phyloP scores from a whole-genome alignment of 1,140 invertebrate species.

The Drusus annulatus region DNA sequence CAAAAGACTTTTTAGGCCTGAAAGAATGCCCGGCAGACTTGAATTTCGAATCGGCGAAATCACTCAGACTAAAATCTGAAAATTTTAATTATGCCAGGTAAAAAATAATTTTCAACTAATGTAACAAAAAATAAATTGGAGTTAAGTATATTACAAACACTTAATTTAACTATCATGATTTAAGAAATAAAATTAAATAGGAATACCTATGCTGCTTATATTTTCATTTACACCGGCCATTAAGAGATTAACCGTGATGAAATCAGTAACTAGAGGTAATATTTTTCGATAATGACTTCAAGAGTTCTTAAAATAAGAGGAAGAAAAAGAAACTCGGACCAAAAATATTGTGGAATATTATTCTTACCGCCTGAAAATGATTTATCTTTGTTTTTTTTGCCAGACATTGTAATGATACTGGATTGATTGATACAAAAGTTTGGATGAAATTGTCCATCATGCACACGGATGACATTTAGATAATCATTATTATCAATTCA shows the following conservation, averaged over 20 bases:
- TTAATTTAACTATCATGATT: too few species aligned
- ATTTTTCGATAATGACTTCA: too few species aligned
- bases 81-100: neutral
- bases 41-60: conserved; percentile 75
- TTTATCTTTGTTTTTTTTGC: conserved; percentile 9
- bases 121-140: too few species aligned
- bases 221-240: too few species aligned
- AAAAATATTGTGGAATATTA: too few species aligned
- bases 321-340: too few species aligned
- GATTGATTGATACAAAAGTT: neutral
- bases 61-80: conserved; percentile 79
- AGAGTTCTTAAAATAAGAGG: too few species aligned
- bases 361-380: conserved; percentile 11
- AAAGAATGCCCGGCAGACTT: conserved; percentile 68
- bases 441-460: neutral
- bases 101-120: neutral
- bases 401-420: conserved; percentile 13
- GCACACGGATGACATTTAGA: neutral
- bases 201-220: too few species aligned
- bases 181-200: too few species aligned
- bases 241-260: too few species aligned
- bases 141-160: too few species aligned
- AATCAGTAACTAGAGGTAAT: too few species aligned
- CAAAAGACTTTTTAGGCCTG: conserved; percentile 73
- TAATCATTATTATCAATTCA: neutral